Percentiles rank a stretch among this genome's conserved stretches.
These are phyloP conservation scores for Drosophila anomelani DNA, from an alignment of 2,888 invertebrate genomes.

Conservation along the genomic window DNA sequence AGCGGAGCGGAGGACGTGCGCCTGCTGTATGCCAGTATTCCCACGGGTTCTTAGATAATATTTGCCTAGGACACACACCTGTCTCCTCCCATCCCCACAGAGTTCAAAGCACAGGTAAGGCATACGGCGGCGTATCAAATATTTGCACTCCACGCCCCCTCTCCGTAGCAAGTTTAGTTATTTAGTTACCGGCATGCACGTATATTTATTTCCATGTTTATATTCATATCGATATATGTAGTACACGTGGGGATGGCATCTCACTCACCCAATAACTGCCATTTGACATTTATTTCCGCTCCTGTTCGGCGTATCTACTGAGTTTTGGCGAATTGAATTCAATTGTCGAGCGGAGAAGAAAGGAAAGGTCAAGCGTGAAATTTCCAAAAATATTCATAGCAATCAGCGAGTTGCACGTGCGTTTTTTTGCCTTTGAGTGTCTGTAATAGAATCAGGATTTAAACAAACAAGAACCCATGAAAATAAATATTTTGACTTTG, in stretches of 20 bases:
- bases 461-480: slow-evolving; percentile 2
- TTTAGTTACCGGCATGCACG: slow-evolving; percentile 48
- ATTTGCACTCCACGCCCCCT: slow-evolving; percentile 27
- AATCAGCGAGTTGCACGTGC: slow-evolving; percentile 17
- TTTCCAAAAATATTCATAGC: slow-evolving; percentile 35
- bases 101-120: slow-evolving; percentile 53
- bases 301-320: slow-evolving; percentile 3
- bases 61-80: slow-evolving; percentile 51
- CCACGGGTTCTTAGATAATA: slow-evolving; percentile 57
- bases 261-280: slow-evolving; percentile 15
- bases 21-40: slow-evolving; percentile 35
- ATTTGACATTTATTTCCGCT: slow-evolving; percentile 30
- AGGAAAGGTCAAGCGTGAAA: slow-evolving; percentile 39
- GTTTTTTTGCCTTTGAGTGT: not conserved
- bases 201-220: slow-evolving; percentile 11
- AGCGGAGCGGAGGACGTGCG: not conserved
- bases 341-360: slow-evolving; percentile 6
- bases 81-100: slow-evolving; percentile 5
- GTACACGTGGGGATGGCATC: slow-evolving; percentile 6
- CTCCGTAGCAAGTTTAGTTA: slow-evolving; percentile 27
- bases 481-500: slow-evolving; percentile 7
- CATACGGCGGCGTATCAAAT: slow-evolving; percentile 41
- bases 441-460: slow-evolving; percentile 6
- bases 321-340: slow-evolving; percentile 20
- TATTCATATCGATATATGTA: slow-evolving; percentile 27